Conservation (phyloP, 2,888 invertebrate species). For the Odontothrips loti region DNA sequence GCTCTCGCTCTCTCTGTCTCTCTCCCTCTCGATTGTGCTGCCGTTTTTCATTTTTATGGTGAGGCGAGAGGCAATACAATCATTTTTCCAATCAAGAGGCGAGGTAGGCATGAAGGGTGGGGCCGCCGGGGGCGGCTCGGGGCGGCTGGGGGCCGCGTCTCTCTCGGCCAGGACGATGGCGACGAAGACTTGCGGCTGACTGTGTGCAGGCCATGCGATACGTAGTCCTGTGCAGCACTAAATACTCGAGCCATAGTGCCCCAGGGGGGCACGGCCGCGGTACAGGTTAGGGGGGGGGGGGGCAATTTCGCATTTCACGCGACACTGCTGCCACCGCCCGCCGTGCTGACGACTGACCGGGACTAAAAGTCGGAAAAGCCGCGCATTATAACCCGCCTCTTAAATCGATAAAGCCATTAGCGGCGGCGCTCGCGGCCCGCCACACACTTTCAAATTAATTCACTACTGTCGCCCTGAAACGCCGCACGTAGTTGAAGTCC, state of each 20-base stretch:
- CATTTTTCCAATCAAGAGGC: neutral
- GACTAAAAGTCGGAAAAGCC: neutral
- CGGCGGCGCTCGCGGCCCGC: neutral
- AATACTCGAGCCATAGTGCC: too few species aligned
- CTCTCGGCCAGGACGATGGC: neutral
- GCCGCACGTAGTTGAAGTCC: too few species aligned
- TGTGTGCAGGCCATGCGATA: too few species aligned
- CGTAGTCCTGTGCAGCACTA: neutral
- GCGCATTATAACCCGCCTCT: constrained; percentile 8
- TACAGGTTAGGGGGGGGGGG: neutral
- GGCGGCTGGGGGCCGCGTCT: neutral
- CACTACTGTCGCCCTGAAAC: neutral
- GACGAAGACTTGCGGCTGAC: too few species aligned
- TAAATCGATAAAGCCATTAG: constrained; percentile 23
- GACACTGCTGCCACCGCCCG: neutral
- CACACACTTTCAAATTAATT: constrained; percentile 4
- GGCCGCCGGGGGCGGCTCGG: neutral
- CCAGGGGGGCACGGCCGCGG: neutral
- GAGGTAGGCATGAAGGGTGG: too few species aligned
- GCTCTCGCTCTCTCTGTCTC: too few species aligned
- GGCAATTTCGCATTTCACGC: neutral
- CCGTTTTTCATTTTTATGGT: neutral
- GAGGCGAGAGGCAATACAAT: neutral
- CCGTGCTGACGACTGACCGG: neutral
- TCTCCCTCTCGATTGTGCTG: neutral